Evolutionary conservation across 1,140 invertebrate species (phyloP).

Genomic region (Leptinotarsa defecta): DNA sequence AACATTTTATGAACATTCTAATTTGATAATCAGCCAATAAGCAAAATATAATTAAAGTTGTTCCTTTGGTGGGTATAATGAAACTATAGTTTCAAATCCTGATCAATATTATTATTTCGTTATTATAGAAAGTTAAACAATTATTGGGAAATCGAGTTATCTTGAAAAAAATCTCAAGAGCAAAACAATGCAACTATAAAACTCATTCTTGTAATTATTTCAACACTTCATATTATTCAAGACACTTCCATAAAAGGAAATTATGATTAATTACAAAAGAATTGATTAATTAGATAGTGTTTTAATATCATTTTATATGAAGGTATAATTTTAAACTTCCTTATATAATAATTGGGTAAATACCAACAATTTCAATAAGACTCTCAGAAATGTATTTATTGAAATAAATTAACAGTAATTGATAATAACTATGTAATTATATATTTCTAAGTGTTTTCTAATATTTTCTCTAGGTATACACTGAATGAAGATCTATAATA

Average conservation of each 20-base stretch:
- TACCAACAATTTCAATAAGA: constrained; percentile 19
- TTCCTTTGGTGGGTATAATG: not conserved
- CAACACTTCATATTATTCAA: constrained; percentile 10
- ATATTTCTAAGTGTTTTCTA: not conserved
- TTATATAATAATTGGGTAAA: constrained; percentile 16
- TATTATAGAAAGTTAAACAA: constrained; percentile 30
- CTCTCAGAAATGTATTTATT: not conserved
- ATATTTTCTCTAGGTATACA: constrained; percentile 2
- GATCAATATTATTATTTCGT: constrained; percentile 9
- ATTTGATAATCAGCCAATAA: no score
- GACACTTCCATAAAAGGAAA: constrained; percentile 11
- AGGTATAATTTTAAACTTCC: constrained; percentile 11
- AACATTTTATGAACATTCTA: no score
- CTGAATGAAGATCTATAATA: not conserved
- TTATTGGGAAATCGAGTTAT: constrained; percentile 18
- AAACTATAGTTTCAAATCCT: constrained; percentile 7
- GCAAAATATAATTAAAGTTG: not conserved
- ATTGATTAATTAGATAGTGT: constrained; percentile 19
- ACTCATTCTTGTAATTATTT: constrained; percentile 16
- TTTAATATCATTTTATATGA: constrained; percentile 13
- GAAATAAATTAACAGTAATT: not conserved
- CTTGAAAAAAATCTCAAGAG: constrained; percentile 15
- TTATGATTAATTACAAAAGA: constrained; percentile 25
- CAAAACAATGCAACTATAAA: constrained; percentile 6
- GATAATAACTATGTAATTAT: not conserved